These are phyloP conservation scores for Oreochromis niloticus DNA, from an alignment of 2,113 vertebrate species.

Conservation along the genomic window DNA sequence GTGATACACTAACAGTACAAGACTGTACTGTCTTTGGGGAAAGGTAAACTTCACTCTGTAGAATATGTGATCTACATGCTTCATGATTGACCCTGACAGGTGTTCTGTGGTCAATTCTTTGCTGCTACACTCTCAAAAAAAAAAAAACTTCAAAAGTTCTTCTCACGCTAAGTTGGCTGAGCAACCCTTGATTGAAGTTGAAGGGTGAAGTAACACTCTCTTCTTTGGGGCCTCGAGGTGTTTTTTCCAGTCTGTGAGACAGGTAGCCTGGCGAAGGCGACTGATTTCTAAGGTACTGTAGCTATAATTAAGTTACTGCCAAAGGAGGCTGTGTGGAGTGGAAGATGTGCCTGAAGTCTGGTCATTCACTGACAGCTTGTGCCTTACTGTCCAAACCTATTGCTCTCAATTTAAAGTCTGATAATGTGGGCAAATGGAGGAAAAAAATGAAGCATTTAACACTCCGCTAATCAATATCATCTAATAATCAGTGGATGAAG, in stretches of 20 bases:
- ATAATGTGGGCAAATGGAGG: background rate
- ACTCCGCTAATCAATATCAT: background rate
- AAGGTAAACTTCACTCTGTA: conserved; percentile 35
- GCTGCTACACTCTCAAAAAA: conserved; percentile 3
- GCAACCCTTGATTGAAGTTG: conserved; percentile 48
- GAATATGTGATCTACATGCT: conserved; percentile 35
- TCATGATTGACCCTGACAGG: conserved; percentile 44
- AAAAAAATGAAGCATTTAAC: background rate
- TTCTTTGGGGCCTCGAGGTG: conserved; percentile 18
- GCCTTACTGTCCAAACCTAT: background rate
- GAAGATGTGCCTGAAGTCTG: background rate
- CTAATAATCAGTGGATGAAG: background rate
- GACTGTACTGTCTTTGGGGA: conserved; percentile 31
- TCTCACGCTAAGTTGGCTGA: conserved; percentile 7
- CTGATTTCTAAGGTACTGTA: conserved; percentile 17
- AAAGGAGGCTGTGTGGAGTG: background rate
- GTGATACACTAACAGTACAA: conserved; percentile 11
- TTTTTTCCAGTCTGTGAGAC: conserved; percentile 20
- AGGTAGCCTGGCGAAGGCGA: conserved; percentile 3
- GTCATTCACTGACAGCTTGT: background rate
- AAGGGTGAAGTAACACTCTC: conserved; percentile 49
- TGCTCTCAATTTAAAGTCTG: background rate
- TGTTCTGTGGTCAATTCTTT: conserved; percentile 51
- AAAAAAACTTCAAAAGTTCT: conserved; percentile 46
- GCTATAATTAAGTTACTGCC: conserved; percentile 37